Evolutionary conservation across 2,888 invertebrate genomes (phyloP).

Genomic region (Rhagophthalmus giganteus): DNA sequence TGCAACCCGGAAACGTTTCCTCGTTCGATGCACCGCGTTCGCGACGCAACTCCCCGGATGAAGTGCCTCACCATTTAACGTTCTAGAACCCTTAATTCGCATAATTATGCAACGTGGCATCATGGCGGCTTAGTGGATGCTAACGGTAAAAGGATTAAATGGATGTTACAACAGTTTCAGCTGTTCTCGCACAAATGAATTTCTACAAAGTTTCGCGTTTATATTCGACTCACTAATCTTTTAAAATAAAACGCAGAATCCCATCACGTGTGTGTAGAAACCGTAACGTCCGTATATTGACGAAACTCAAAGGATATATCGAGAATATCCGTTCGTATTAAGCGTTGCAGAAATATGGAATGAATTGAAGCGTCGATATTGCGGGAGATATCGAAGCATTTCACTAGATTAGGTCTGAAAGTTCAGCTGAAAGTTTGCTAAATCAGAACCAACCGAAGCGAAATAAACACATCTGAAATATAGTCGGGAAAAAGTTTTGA

Average conservation of each 20-base stretch:
- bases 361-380: conserved; percentile 35
- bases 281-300: conserved; percentile 15
- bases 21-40: too few relatives aligned
- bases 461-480: conserved; percentile 42
- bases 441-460: conserved; percentile 40
- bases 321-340: conserved; percentile 29
- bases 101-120: conserved; percentile 24
- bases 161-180: conserved; percentile 10
- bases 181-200: conserved; percentile 3
- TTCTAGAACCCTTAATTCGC: conserved; percentile 24
- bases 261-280: conserved; percentile 14
- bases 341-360: conserved; percentile 31
- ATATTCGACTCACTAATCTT: too few relatives aligned
- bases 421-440: conserved; percentile 39
- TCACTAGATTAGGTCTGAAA: conserved; percentile 40
- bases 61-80: conserved; percentile 19
- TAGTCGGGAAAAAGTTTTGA: conserved; percentile 33
- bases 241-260: conserved; percentile 9
- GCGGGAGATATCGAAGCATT: conserved; percentile 32
- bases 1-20: too few relatives aligned
- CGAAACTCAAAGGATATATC: conserved; percentile 25
- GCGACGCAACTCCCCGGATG: conserved; percentile 16
- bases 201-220: neutral
- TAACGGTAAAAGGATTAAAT: conserved; percentile 19
- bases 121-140: conserved; percentile 15